Evolutionary conservation across 2,888 invertebrate genomes (phyloP).

Genomic region (Acleris literana): DNA sequence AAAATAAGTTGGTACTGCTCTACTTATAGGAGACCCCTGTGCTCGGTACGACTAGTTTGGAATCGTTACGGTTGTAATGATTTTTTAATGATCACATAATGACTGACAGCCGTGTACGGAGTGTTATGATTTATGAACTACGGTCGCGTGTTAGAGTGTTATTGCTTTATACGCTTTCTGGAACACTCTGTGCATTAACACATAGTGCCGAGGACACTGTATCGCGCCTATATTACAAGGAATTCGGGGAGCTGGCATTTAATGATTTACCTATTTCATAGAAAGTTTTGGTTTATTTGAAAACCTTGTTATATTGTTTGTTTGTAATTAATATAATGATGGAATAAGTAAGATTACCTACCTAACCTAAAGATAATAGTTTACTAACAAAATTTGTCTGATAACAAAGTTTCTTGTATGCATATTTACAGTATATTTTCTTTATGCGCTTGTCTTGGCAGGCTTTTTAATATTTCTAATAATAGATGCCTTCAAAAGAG

Average conservation of each 20-base stretch:
- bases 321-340: conserved; percentile 45
- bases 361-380: not conserved
- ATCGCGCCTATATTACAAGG: too few relatives aligned
- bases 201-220: too few relatives aligned
- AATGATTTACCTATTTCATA: conserved; percentile 35
- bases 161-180: conserved; percentile 33
- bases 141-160: conserved; percentile 59
- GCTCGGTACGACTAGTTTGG: conserved; percentile 32
- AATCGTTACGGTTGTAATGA: conserved; percentile 60
- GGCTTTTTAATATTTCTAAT: too few relatives aligned
- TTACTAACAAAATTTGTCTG: not conserved
- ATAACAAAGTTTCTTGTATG: too few relatives aligned
- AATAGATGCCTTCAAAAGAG: too few relatives aligned
- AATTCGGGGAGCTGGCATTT: too few relatives aligned
- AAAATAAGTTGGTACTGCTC: conserved; percentile 21
- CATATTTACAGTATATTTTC: too few relatives aligned
- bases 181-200: conserved; percentile 38
- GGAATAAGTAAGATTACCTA: not conserved
- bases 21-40: conserved; percentile 15
- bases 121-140: conserved; percentile 70
- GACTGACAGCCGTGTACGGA: conserved; percentile 65
- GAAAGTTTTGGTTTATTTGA: conserved; percentile 42
- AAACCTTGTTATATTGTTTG: conserved; percentile 45
- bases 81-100: conserved; percentile 79
- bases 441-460: too few relatives aligned